Conservation (phyloP, 2,113 vertebrate genomes). For the Elephantulus edwardii region DNA sequence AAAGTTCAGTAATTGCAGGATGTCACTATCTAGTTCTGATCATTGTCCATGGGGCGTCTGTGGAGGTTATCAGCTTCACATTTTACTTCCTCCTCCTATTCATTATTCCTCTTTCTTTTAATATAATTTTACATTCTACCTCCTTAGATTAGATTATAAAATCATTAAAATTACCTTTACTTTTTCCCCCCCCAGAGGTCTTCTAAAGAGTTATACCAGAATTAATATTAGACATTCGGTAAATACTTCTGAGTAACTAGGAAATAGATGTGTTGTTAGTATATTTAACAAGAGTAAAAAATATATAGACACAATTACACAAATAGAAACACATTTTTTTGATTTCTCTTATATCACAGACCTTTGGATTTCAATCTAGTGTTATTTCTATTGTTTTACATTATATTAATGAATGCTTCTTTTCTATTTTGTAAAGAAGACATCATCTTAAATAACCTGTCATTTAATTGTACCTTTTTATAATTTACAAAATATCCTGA, state of each 20-base stretch:
- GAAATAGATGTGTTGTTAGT: not conserved
- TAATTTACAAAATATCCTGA: slow-evolving; percentile 21
- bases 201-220: not conserved
- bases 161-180: not conserved
- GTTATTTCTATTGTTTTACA: not conserved
- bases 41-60: too few relatives aligned
- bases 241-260: not conserved
- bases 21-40: too few relatives aligned
- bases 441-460: not conserved
- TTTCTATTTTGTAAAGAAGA: slow-evolving; percentile 24
- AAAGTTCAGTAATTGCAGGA: not conserved
- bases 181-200: not conserved
- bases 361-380: not conserved
- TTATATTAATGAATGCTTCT: not conserved
- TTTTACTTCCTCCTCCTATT: not conserved
- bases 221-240: not conserved
- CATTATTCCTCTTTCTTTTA: not conserved
- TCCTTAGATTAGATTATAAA: not conserved
- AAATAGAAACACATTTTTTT: not conserved
- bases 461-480: slow-evolving; percentile 16
- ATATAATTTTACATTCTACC: not conserved
- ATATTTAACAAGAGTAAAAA: not conserved
- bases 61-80: not conserved
- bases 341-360: not conserved
- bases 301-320: not conserved